Evolutionary conservation across 2,888 invertebrate species (phyloP), one percentile per base, ranked within the genome.

Genomic region (Anorthoa munda): DNA sequence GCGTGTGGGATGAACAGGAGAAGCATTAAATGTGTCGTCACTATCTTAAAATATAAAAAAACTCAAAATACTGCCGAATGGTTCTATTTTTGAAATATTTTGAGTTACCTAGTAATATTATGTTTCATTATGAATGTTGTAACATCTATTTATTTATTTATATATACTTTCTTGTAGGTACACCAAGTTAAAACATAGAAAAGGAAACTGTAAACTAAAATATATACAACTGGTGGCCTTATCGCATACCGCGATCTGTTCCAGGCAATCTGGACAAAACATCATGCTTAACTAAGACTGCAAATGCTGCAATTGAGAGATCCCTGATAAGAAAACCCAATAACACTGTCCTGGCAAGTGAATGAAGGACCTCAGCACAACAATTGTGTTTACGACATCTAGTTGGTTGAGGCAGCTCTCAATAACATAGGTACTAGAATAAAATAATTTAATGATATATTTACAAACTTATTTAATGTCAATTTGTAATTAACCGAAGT

Each of bases 401-500:
- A 39, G 0, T 39, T 39, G 39, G 39, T 31, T 39, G 39, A 39
- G 31, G 39, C 39, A 39, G 39, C 11, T 46, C 26, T 51, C 7
- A 48, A 23, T 18, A 31, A 15, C 15, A 13, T 39, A 31, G 0
- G 3, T 7, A 31, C 2, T 56, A 11, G 1, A 21, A 23, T 39
- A 46, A 1, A 59, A 46, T 46, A 51, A 73, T n/a, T n/a, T 23
- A 9, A 50, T 46, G 21, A 3, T 2, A 23, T 18, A 55, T 55
- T 61, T 26, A 45, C 9, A 21, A 17, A 53, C 17, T 46, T 59
- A 56, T 23, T 31, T 12, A 53, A 21, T 23, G 18, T 17, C 26
- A 21, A 55, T 72, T 51, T 61, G 18, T 23, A 56, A 51, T 55
- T 26, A 61, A 21, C 4, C 23, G 21, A 55, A 66, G 71, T 66